Evolutionary conservation across 2,888 invertebrate species (phyloP).

Genomic region (Platycheirus rosarum): DNA sequence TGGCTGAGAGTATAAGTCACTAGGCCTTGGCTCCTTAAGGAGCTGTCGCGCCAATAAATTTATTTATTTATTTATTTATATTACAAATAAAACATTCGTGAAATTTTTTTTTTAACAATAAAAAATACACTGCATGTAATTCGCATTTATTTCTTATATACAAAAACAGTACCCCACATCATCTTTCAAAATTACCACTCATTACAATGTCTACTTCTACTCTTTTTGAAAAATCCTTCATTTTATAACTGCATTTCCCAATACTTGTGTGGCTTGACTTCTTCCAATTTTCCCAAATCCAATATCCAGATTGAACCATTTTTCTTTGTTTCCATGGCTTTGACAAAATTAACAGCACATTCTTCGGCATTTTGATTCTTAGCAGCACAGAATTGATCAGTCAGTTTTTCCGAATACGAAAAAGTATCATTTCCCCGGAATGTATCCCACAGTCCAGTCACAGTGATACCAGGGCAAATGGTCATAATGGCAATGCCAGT

Average conservation of each 20-base stretch:
- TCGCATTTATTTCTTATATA: no score
- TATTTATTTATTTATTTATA: no score
- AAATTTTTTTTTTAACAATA: no score
- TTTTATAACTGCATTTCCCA: slow-evolving; percentile 75
- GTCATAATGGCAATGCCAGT: slow-evolving; percentile 79
- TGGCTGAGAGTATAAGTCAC: no score
- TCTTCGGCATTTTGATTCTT: slow-evolving; percentile 75
- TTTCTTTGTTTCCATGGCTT: slow-evolving; percentile 75
- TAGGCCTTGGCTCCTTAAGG: no score
- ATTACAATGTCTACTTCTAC: no score
- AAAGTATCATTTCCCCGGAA: slow-evolving; percentile 71
- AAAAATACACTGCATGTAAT: no score
- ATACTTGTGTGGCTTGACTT: slow-evolving; percentile 75
- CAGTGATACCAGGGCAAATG: slow-evolving; percentile 79
- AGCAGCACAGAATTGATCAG: slow-evolving; percentile 57
- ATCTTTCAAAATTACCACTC: not conserved
- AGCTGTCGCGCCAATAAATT: no score
- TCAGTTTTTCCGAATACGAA: slow-evolving; percentile 67
- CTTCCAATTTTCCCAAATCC: slow-evolving; percentile 75
- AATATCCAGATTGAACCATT: slow-evolving; percentile 77
- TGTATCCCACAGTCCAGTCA: slow-evolving; percentile 61
- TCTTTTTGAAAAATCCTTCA: not conserved
- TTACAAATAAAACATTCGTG: no score
- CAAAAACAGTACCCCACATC: not conserved
- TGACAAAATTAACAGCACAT: slow-evolving; percentile 76